Conservation (phyloP, 1,140 invertebrate species). For the Schlechtendalia chinensis region DNA sequence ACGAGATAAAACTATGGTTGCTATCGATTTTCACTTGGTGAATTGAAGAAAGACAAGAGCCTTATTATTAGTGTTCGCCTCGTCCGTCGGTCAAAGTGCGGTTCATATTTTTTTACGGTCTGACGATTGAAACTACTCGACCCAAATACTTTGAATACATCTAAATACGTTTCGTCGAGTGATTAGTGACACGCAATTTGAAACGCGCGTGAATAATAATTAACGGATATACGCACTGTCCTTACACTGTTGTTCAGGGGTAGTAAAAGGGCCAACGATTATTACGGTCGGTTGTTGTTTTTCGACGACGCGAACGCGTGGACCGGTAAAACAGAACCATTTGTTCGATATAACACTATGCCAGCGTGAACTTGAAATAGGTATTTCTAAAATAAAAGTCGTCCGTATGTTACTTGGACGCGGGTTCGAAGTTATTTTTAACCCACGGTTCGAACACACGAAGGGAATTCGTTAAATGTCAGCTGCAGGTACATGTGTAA, state of each 20-base stretch:
- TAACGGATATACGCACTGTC: too few species aligned
- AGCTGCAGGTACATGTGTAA: constrained; percentile 22
- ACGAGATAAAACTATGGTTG: too few species aligned
- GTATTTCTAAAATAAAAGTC: not conserved
- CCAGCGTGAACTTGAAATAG: constrained; percentile 27
- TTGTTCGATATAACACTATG: not conserved
- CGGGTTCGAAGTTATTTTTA: constrained; percentile 24
- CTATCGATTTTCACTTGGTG: not conserved
- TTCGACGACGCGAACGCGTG: not conserved
- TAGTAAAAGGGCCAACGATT: not conserved
- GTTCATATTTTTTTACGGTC: constrained; percentile 14
- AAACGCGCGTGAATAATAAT: too few species aligned
- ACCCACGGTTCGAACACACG: constrained; percentile 3
- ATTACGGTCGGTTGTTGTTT: not conserved
- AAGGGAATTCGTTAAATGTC: constrained; percentile 24
- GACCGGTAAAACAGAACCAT: too few species aligned
- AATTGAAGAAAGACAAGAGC: not conserved
- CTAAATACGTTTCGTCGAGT: not conserved
- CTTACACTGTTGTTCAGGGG: too few species aligned
- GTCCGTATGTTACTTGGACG: constrained; percentile 12
- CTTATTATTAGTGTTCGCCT: not conserved
- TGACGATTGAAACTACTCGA: constrained; percentile 10
- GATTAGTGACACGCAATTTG: too few species aligned
- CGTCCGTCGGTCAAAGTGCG: not conserved
- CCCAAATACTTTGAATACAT: not conserved